Evolutionary conservation across 1,140 invertebrate genomes (phyloP).

Genomic region (Drosophila yakuba): DNA sequence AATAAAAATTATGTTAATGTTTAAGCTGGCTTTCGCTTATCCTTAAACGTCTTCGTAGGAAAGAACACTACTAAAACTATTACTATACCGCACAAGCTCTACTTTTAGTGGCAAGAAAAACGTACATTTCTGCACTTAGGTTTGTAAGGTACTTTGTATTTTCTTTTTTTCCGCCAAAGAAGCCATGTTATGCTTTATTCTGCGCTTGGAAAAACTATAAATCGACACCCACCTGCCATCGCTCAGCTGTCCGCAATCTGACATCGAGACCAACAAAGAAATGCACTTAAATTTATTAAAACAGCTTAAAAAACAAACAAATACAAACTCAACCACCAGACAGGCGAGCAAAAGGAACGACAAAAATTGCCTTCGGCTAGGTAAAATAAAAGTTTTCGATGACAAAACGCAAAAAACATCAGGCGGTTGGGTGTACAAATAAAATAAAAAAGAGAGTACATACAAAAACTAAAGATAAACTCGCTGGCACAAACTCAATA

Average conservation of each 20-base stretch:
- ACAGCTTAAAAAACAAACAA: slow-evolving; percentile 40
- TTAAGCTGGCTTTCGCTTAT: no score
- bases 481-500: slow-evolving; percentile 70
- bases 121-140: not conserved
- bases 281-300: slow-evolving; percentile 76
- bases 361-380: slow-evolving; percentile 45
- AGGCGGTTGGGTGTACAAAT: slow-evolving; percentile 12
- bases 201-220: slow-evolving; percentile 14
- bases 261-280: slow-evolving; percentile 53
- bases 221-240: slow-evolving; percentile 22
- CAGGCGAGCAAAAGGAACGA: slow-evolving; percentile 21
- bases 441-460: slow-evolving; percentile 19
- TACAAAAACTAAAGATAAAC: slow-evolving; percentile 70
- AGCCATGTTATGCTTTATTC: slow-evolving; percentile 15
- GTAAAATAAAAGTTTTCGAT: slow-evolving; percentile 65
- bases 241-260: slow-evolving; percentile 49
- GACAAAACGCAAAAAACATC: slow-evolving; percentile 38
- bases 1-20: no score
- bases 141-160: not conserved
- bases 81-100: not conserved
- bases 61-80: not conserved
- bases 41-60: no score
- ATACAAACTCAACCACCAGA: slow-evolving; percentile 32
- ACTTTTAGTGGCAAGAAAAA: not conserved
- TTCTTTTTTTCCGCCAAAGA: not conserved